Percentiles rank a stretch among this genome's conserved stretches.
These are phyloP conservation scores for Simalia tracyae DNA, from an alignment of 2,797 vertebrate species.

Conservation along the genomic window DNA sequence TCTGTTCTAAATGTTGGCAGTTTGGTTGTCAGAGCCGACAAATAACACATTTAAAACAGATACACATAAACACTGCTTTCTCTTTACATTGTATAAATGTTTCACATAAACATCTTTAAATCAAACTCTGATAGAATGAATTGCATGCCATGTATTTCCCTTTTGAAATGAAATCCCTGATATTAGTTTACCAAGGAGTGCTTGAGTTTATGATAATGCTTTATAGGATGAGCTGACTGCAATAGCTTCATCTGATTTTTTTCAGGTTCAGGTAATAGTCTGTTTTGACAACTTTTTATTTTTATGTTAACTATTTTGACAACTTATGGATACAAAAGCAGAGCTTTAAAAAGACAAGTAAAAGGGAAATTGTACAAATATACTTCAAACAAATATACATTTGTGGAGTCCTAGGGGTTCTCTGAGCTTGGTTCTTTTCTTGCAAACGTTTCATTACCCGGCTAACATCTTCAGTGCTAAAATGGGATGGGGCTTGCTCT, in stretches of 20 bases:
- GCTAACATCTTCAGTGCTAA: too few species aligned
- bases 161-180: neutral
- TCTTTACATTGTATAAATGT: neutral
- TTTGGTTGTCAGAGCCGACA: neutral
- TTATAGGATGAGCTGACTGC: slow-evolving; percentile 17
- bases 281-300: slow-evolving; percentile 59
- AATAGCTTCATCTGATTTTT: slow-evolving; percentile 62
- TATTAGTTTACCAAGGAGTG: neutral
- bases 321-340: neutral
- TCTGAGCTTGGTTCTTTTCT: too few species aligned
- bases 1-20: neutral
- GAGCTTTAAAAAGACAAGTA: neutral
- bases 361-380: neutral
- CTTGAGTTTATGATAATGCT: neutral
- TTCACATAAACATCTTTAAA: neutral
- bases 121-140: neutral
- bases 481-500: too few species aligned
- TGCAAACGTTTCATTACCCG: too few species aligned
- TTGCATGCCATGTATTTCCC: neutral
- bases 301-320: neutral
- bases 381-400: neutral
- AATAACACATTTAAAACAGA: neutral
- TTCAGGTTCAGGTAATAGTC: slow-evolving; percentile 52
- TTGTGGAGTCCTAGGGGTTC: too few species aligned
- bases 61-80: neutral